A percentile compares a stretch with the other conserved stretches of the same genome.
Conservation (phyloP, 2,113 vertebrate genomes). For the Bubo blakistoni region DNA sequence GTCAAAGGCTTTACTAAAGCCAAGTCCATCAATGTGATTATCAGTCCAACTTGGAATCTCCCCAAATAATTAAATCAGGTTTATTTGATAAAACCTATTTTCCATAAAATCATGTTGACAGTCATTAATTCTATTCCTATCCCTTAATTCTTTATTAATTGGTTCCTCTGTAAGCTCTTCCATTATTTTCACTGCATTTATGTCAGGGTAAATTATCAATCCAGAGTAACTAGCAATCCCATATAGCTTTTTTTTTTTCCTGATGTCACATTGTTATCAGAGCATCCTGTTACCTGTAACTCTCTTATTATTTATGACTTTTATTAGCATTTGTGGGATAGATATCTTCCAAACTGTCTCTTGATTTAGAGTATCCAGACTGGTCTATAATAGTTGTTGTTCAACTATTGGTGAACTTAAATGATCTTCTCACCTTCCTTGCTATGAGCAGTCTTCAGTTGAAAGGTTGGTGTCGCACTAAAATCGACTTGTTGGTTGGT, state of each 20-base stretch:
- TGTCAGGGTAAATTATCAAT: conserved; percentile 46
- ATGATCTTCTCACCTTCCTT: background rate
- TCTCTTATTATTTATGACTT: background rate
- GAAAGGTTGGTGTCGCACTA: background rate
- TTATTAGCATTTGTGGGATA: background rate
- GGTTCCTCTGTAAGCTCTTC: conserved; percentile 25
- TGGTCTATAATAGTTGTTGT: background rate
- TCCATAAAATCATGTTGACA: conserved; percentile 66
- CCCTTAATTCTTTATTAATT: conserved; percentile 65
- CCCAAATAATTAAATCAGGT: conserved; percentile 62
- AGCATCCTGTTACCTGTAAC: background rate
- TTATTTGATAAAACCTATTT: conserved; percentile 64
- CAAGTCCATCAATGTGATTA: conserved; percentile 51
- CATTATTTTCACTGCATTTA: conserved; percentile 24
- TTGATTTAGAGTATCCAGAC: background rate
- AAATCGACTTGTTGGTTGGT: background rate
- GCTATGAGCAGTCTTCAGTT: background rate
- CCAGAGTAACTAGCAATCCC: background rate
- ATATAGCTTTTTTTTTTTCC: background rate
- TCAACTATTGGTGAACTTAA: background rate
- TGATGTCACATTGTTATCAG: background rate
- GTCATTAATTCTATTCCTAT: conserved; percentile 45
- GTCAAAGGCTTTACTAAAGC: conserved; percentile 31
- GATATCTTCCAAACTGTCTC: background rate
- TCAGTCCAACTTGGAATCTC: conserved; percentile 52